phyloP scores from a whole-genome alignment of 1,140 invertebrate genomes.

The Polyergus mexicanus region DNA sequence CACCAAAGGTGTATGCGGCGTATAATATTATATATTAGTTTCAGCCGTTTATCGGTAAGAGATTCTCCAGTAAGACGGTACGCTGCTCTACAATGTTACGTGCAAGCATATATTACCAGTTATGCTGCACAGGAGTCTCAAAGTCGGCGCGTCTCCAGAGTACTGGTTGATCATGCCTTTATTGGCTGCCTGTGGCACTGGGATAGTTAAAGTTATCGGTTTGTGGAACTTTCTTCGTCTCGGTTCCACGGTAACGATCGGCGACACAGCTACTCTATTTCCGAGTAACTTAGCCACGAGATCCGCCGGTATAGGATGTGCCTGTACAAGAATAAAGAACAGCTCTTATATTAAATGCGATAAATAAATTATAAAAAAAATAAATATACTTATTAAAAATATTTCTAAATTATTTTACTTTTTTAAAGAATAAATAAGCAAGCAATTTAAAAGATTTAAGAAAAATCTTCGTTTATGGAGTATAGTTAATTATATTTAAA shows the following conservation, averaged over 20 bases:
- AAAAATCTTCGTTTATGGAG: not conserved
- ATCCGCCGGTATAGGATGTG: conserved; percentile 95
- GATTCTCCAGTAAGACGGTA: conserved; percentile 83
- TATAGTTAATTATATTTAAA: conserved; percentile 1
- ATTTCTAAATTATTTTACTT: not conserved
- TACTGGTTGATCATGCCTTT: conserved; percentile 97
- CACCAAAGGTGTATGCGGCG: conserved; percentile 49
- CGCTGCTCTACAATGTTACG: conserved; percentile 81
- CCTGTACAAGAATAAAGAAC: conserved; percentile 87
- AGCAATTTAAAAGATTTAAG: not conserved
- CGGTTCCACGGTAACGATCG: conserved; percentile 98
- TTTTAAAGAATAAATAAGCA: not conserved
- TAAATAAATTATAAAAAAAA: not conserved
- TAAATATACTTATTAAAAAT: not conserved
- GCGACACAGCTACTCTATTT: conserved; percentile 96
- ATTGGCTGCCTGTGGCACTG: conserved; percentile 95
- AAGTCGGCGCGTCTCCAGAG: conserved; percentile 91
- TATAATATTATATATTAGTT: conserved; percentile 55
- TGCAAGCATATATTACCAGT: conserved; percentile 91
- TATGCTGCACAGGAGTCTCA: conserved; percentile 96
- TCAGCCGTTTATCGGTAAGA: conserved; percentile 78
- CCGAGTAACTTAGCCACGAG: conserved; percentile 95
- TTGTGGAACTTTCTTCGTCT: conserved; percentile 98
- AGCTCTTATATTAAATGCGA: not conserved
- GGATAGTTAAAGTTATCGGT: conserved; percentile 97